Percentiles rank a stretch among this genome's conserved stretches.
Evolutionary conservation across 2,113 vertebrate species (phyloP).

Genomic region (Balaenoptera acutorostrata): DNA sequence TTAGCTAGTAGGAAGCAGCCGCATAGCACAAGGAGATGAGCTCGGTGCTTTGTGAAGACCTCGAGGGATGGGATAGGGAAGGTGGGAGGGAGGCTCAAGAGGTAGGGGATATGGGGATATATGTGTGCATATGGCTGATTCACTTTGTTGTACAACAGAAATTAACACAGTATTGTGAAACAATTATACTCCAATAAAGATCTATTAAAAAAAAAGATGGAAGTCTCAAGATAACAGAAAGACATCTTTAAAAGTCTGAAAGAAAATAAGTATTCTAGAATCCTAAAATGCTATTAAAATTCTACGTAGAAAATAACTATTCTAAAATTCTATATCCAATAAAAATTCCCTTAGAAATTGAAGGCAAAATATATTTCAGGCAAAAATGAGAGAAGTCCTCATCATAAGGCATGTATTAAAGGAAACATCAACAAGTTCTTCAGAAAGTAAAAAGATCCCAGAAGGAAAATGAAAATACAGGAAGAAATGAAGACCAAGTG

Average conservation of each 20-base stretch:
- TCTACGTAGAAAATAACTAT: neutral
- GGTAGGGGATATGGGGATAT: no score
- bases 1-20: no score
- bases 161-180: no score
- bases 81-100: no score
- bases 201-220: neutral
- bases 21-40: no score
- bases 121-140: no score
- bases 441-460: neutral
- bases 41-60: no score
- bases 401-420: neutral
- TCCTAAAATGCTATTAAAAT: neutral
- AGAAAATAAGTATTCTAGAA: neutral
- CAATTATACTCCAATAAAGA: no score
- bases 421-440: neutral
- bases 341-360: neutral
- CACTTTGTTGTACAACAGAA: no score
- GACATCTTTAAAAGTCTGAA: neutral
- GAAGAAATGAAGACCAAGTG: neutral
- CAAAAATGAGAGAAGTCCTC: neutral
- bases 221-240: neutral
- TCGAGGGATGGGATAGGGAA: no score
- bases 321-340: neutral
- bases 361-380: neutral
- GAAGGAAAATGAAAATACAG: neutral